A percentile compares a stretch with the other conserved stretches of the same genome.
phyloP scores from a whole-genome alignment of 2,797 vertebrate genomes.

The Acipenser ruthenus region DNA sequence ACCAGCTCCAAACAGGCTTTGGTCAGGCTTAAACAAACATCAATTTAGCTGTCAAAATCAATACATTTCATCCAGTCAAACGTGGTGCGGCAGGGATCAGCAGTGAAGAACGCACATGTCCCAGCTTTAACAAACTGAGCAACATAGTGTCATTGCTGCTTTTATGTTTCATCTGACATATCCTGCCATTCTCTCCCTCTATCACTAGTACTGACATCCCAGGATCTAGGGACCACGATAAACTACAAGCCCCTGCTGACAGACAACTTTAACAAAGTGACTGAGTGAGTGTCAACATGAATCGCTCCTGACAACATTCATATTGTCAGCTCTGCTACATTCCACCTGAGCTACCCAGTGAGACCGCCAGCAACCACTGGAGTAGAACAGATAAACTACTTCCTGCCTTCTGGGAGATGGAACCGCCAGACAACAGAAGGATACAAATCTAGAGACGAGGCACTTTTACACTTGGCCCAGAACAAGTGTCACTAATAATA shows the following conservation, averaged over 20 bases:
- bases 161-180: constrained; percentile 53
- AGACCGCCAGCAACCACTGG: not conserved
- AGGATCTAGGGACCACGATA: constrained; percentile 29
- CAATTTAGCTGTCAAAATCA: constrained; percentile 8
- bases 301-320: constrained; percentile 45
- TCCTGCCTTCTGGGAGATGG: constrained; percentile 14
- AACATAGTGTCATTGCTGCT: constrained; percentile 32
- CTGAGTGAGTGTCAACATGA: constrained; percentile 43
- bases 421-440: constrained; percentile 11
- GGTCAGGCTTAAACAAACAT: constrained; percentile 5
- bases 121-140: constrained; percentile 12
- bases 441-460: constrained; percentile 1
- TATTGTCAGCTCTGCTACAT: constrained; percentile 29
- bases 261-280: constrained; percentile 24
- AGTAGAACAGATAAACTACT: not conserved
- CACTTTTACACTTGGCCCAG: not conserved
- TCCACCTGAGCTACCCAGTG: constrained; percentile 1
- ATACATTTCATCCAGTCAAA: not conserved
- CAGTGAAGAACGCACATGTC: not conserved
- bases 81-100: constrained; percentile 52
- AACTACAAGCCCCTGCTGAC: constrained; percentile 18
- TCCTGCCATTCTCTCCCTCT: constrained; percentile 40
- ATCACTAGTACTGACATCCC: constrained; percentile 37
- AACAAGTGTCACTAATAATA: not conserved
- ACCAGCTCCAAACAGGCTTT: constrained; percentile 1